Evolutionary conservation across 2,113 vertebrate genomes (phyloP).

Genomic region (Serilophus lunatus): DNA sequence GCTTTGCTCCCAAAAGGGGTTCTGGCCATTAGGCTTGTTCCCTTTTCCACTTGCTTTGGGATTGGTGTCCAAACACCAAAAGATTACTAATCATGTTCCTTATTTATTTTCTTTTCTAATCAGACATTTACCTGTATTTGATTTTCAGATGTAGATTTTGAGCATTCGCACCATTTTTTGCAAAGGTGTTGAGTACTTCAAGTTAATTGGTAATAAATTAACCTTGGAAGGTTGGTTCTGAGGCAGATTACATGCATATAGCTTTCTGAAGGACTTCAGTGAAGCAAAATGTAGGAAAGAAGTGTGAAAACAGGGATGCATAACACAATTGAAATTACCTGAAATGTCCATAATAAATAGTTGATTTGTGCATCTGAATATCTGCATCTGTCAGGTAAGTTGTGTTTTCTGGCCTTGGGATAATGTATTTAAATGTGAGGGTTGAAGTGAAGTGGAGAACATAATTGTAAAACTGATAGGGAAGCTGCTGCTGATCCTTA

Average conservation of each 20-base stretch:
- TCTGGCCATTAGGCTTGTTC: not conserved
- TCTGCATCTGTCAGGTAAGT: rapidly evolving
- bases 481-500: not conserved
- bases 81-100: not conserved
- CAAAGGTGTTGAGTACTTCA: not conserved
- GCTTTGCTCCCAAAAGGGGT: not conserved
- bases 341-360: not conserved
- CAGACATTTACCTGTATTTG: not conserved
- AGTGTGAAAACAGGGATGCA: not conserved
- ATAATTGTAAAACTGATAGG: not conserved
- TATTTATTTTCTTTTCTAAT: not conserved
- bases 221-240: not conserved
- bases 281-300: not conserved
- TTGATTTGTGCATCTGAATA: not conserved
- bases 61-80: not conserved
- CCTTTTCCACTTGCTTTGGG: not conserved
- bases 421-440: not conserved
- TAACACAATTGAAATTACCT: not conserved
- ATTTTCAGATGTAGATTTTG: not conserved
- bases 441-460: not conserved
- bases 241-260: not conserved
- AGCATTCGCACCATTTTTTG: not conserved
- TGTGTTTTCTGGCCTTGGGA: not conserved
- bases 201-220: constrained; percentile 17
- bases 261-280: not conserved